These are phyloP conservation scores for Eulemur albifrons DNA, from an alignment of 2,797 vertebrate genomes.

Conservation along the genomic window DNA sequence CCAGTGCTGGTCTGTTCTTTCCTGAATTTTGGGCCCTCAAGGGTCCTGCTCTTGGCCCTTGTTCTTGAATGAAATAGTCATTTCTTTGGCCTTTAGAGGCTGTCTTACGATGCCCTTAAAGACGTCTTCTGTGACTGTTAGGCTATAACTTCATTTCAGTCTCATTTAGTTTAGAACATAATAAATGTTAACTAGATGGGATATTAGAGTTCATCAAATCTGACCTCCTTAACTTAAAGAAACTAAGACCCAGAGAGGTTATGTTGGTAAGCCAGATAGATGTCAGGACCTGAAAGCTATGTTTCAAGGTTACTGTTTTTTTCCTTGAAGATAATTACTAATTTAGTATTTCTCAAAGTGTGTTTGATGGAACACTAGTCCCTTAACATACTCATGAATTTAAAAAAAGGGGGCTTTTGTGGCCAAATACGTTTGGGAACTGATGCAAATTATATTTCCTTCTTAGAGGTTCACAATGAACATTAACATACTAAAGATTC, in stretches of 20 bases:
- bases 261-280: neutral
- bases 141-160: neutral
- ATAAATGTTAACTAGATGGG: neutral
- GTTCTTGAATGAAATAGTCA: neutral
- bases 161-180: neutral
- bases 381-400: neutral
- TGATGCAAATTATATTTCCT: constrained; percentile 3
- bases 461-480: neutral
- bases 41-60: neutral
- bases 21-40: neutral
- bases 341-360: neutral
- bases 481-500: neutral
- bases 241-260: neutral
- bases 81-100: neutral
- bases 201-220: neutral
- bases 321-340: neutral
- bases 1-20: neutral
- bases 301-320: neutral
- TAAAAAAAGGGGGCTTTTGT: neutral
- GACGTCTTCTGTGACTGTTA: neutral
- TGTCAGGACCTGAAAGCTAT: neutral
- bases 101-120: neutral
- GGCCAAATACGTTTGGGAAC: neutral
- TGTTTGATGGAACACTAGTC: neutral
- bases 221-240: neutral